Evolutionary conservation across 2,888 invertebrate genomes (phyloP).

Genomic region (Apocheima hispidaria): DNA sequence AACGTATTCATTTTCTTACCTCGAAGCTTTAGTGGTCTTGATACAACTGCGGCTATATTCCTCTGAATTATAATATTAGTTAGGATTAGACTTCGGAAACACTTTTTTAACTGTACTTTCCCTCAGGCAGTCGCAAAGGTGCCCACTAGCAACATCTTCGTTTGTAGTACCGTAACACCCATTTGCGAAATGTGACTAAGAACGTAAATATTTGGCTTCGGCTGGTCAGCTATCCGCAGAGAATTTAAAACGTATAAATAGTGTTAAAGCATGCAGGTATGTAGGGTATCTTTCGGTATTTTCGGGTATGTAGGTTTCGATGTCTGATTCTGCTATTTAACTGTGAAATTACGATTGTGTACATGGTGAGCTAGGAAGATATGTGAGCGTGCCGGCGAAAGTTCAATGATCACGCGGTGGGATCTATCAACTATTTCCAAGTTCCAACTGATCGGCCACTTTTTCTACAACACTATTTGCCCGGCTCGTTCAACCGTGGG

Average conservation of each 20-base stretch:
- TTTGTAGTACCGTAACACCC: slow-evolving; percentile 23
- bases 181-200: slow-evolving; percentile 26
- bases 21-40: too few species aligned
- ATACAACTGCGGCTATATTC: background rate
- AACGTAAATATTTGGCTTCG: slow-evolving; percentile 27
- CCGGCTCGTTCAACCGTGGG: slow-evolving; percentile 66
- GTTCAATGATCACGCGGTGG: slow-evolving; percentile 67
- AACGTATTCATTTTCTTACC: too few species aligned
- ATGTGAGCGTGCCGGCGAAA: slow-evolving; percentile 59
- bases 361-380: slow-evolving; percentile 58
- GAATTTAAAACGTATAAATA: slow-evolving; percentile 38
- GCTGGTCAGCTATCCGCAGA: slow-evolving; percentile 31
- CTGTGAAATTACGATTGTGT: slow-evolving; percentile 65
- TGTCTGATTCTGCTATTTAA: slow-evolving; percentile 60
- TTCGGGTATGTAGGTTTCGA: slow-evolving; percentile 46
- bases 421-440: slow-evolving; percentile 52
- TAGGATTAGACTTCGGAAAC: slow-evolving; percentile 1
- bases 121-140: background rate
- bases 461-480: slow-evolving; percentile 63
- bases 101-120: slow-evolving; percentile 13
- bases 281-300: slow-evolving; percentile 38
- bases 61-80: background rate
- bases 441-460: slow-evolving; percentile 56
- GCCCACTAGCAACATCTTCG: slow-evolving; percentile 13
- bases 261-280: slow-evolving; percentile 26